A percentile compares a stretch with the other conserved stretches of the same genome.
Evolutionary conservation across 2,113 vertebrate species (phyloP).

Genomic region (Hypocryptadius cinnamomeus): DNA sequence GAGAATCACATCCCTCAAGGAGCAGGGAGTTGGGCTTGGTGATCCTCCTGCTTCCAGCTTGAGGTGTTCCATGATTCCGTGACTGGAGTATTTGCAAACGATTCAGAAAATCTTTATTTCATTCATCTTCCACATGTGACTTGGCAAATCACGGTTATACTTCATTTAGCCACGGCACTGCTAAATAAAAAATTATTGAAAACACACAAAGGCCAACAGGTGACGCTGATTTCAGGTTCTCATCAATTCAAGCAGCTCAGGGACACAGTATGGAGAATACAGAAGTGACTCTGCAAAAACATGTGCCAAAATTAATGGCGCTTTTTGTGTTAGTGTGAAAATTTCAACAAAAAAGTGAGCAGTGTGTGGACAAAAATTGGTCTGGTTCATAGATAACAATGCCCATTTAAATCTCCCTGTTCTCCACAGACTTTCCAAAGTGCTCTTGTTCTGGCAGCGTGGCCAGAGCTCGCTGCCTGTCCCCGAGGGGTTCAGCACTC

Average conservation of each 20-base stretch:
- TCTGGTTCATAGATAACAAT: neutral
- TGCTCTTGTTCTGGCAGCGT: neutral
- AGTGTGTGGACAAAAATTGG: neutral
- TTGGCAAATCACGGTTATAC: neutral
- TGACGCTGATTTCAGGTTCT: neutral
- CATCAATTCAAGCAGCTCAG: neutral
- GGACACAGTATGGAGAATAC: rapidly evolving
- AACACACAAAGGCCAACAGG: neutral
- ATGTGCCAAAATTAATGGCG: neutral
- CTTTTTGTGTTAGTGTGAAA: neutral
- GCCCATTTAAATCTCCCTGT: neutral
- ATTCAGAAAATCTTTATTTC: neutral
- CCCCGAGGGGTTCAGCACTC: neutral
- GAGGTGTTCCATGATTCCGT: neutral
- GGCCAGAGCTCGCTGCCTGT: neutral
- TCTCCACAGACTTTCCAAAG: neutral
- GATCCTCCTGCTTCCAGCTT: neutral
- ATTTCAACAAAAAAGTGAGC: neutral
- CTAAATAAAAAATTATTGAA: neutral
- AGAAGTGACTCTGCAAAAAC: neutral
- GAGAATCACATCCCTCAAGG: neutral
- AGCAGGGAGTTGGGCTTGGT: neutral
- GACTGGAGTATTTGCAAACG: neutral
- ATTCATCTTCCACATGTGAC: neutral
- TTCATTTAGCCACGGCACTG: neutral